Percentiles rank a stretch among this genome's conserved stretches.
Evolutionary conservation across 2,888 invertebrate genomes (phyloP).

Genomic region (Amphimallon solstitiale): DNA sequence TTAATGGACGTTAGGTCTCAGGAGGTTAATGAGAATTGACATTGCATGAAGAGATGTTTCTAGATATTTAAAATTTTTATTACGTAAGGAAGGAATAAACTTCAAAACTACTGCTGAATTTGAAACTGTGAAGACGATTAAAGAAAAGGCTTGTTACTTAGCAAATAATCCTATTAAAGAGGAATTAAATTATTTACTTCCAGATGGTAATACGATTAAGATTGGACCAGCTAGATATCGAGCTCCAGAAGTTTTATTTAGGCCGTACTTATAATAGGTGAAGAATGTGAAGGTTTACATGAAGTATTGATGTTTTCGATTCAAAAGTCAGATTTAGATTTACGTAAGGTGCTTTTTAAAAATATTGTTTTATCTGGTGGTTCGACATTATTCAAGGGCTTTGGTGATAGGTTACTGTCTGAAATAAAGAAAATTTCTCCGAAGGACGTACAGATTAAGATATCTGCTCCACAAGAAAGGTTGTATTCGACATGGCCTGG

Average conservation of each 20-base stretch:
- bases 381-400: slow-evolving; percentile 96
- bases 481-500: slow-evolving; percentile 99
- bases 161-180: slow-evolving; percentile 95
- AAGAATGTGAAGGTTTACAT: slow-evolving; percentile 97
- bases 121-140: slow-evolving; percentile 95
- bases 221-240: slow-evolving; percentile 95
- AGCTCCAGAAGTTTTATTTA: slow-evolving; percentile 96
- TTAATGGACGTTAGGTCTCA: too few relatives aligned
- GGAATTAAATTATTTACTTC: slow-evolving; percentile 91
- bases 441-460: slow-evolving; percentile 98
- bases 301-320: slow-evolving; percentile 96
- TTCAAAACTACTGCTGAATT: slow-evolving; percentile 97
- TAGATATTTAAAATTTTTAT: slow-evolving; percentile 85
- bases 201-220: slow-evolving; percentile 94
- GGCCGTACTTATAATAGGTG: slow-evolving; percentile 97
- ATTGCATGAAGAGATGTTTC: slow-evolving; percentile 98
- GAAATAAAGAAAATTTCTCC: slow-evolving; percentile 95
- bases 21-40: slow-evolving; percentile 98
- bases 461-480: slow-evolving; percentile 97
- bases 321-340: slow-evolving; percentile 97
- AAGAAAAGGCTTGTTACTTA: slow-evolving; percentile 94
- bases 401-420: slow-evolving; percentile 93
- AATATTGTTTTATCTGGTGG: slow-evolving; percentile 99
- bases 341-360: slow-evolving; percentile 94
- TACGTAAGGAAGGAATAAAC: slow-evolving; percentile 96